Evolutionary conservation across 1,140 invertebrate species (phyloP).

Genomic region (Melitaea cinxia): DNA sequence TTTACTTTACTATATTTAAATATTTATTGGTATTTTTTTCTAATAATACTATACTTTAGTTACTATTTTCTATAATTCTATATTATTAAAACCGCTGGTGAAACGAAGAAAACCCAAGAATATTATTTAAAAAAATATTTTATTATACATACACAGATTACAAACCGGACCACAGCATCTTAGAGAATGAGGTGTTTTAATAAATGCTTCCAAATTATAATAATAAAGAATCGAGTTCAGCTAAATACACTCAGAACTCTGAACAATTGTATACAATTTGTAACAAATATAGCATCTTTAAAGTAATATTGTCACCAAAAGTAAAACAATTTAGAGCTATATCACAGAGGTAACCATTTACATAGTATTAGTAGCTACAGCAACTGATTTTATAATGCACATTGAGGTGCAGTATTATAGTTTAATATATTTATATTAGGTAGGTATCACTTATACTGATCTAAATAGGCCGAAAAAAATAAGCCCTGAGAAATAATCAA

Average conservation of each 20-base stretch:
- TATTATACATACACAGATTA: conserved; percentile 62
- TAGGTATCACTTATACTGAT: too few relatives aligned
- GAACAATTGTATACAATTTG: conserved; percentile 50
- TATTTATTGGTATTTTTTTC: too few relatives aligned
- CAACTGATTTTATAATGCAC: not conserved
- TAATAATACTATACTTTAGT: too few relatives aligned
- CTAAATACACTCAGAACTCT: conserved; percentile 36
- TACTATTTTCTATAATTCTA: not conserved
- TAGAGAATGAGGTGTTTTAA: conserved; percentile 47
- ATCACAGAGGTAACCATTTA: conserved; percentile 54
- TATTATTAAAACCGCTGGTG: not conserved
- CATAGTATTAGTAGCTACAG: not conserved
- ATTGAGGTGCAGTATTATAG: not conserved
- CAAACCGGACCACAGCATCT: conserved; percentile 51
- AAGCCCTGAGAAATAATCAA: too few relatives aligned
- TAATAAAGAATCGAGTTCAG: conserved; percentile 45
- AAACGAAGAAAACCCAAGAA: conserved; percentile 40
- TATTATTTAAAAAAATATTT: conserved; percentile 62
- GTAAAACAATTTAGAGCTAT: conserved; percentile 43
- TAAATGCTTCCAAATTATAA: conserved; percentile 61
- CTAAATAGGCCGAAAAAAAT: too few relatives aligned
- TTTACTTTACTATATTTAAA: too few relatives aligned
- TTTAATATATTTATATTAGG: not conserved
- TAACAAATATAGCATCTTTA: conserved; percentile 38
- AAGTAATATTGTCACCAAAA: conserved; percentile 43